phyloP scores from a whole-genome alignment of 1,140 invertebrate species.

The Archivesica marissinica region DNA sequence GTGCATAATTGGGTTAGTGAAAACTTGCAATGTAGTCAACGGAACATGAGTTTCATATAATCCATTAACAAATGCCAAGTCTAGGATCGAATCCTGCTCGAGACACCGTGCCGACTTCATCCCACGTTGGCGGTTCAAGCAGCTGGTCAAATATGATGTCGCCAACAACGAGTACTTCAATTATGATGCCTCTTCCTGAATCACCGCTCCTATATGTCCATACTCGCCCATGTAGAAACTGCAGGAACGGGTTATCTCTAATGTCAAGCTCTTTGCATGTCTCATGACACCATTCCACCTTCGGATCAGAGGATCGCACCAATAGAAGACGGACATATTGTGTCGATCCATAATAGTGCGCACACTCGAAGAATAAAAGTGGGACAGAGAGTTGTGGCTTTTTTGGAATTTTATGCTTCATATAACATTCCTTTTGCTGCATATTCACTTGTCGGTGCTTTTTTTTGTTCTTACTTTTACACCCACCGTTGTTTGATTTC shows the following conservation, averaged over 20 bases:
- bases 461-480: conserved; percentile 1
- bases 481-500: background rate
- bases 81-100: conserved; percentile 43
- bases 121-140: conserved; percentile 27
- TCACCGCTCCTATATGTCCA: conserved; percentile 25
- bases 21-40: background rate
- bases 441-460: background rate
- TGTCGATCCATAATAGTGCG: conserved; percentile 28
- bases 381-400: conserved; percentile 4
- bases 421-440: conserved; percentile 24
- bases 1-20: no score
- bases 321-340: conserved; percentile 43
- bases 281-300: conserved; percentile 40
- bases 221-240: conserved; percentile 20
- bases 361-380: conserved; percentile 51
- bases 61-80: conserved; percentile 9
- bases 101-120: conserved; percentile 36
- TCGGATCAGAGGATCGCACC: conserved; percentile 7
- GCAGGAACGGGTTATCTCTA: conserved; percentile 42
- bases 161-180: conserved; percentile 50
- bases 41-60: background rate
- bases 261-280: conserved; percentile 35
- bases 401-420: background rate
- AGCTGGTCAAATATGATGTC: conserved; percentile 49
- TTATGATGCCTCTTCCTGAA: background rate